Evolutionary conservation across 2,797 vertebrate species (phyloP).

Genomic region (Adrianichthys oophorus): DNA sequence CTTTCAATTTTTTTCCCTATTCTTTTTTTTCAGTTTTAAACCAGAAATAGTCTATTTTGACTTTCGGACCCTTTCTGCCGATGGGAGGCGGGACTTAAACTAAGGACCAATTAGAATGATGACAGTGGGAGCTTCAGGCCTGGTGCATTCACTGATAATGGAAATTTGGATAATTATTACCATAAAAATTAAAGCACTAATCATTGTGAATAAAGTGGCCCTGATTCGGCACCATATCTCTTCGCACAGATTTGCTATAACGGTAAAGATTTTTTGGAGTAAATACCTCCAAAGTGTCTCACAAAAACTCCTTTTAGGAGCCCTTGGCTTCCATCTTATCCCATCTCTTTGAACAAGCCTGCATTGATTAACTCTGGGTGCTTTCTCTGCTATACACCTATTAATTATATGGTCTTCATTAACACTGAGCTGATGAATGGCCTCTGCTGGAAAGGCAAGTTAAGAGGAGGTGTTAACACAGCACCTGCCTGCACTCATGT

Average conservation of each 20-base stretch:
- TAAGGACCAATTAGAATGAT: too few species aligned
- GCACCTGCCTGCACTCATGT: slow-evolving; percentile 84
- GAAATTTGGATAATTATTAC: too few species aligned
- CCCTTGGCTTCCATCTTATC: slow-evolving; percentile 58
- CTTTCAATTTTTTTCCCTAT: too few species aligned
- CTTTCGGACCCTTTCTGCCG: too few species aligned
- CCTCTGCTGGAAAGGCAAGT: slow-evolving; percentile 72
- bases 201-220: too few species aligned
- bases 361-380: slow-evolving; percentile 74
- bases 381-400: slow-evolving; percentile 76
- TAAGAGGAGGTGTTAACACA: slow-evolving; percentile 86
- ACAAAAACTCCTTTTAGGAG: slow-evolving; percentile 46
- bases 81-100: too few species aligned
- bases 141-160: too few species aligned
- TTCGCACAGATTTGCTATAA: slow-evolving; percentile 2
- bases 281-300: slow-evolving; percentile 46
- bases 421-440: slow-evolving; percentile 80
- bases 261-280: slow-evolving; percentile 31
- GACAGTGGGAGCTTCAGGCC: too few species aligned
- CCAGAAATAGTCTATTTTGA: too few species aligned
- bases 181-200: too few species aligned
- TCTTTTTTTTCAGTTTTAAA: too few species aligned
- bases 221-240: not conserved
- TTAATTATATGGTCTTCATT: slow-evolving; percentile 82
- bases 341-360: slow-evolving; percentile 76